Evolutionary conservation across 2,888 invertebrate genomes (phyloP).

Genomic region (Caenorhabditis plicata): DNA sequence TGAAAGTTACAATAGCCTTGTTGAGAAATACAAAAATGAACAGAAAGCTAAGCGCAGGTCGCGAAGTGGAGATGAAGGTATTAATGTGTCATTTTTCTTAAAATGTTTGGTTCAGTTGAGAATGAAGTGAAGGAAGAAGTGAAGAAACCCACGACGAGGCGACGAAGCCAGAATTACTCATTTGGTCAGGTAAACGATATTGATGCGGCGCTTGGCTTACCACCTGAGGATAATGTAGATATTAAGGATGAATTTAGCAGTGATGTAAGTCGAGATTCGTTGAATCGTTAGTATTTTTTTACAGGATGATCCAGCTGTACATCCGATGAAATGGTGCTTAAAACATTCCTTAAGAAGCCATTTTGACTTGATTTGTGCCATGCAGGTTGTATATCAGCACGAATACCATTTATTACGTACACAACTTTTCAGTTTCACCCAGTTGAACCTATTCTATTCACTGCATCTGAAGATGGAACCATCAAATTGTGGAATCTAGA

Average conservation of each 20-base stretch:
- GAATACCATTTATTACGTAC: not conserved
- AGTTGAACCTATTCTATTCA: conserved; percentile 76
- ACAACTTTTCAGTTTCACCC: conserved; percentile 55
- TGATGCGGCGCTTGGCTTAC: conserved; percentile 40
- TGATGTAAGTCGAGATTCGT: conserved; percentile 17
- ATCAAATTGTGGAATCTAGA: conserved; percentile 98
- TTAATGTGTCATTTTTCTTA: too few species aligned
- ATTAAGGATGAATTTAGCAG: conserved; percentile 45
- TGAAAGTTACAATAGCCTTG: conserved; percentile 8
- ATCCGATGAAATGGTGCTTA: conserved; percentile 50
- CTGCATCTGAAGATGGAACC: conserved; percentile 95
- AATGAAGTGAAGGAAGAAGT: not conserved
- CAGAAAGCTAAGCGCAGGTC: conserved; percentile 23
- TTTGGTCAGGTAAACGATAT: conserved; percentile 32
- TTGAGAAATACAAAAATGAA: conserved; percentile 23
- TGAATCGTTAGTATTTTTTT: too few species aligned
- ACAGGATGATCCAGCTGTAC: conserved; percentile 19
- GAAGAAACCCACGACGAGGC: conserved; percentile 6
- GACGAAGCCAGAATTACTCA: conserved; percentile 19
- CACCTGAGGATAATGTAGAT: conserved; percentile 40
- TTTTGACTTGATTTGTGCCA: conserved; percentile 69
- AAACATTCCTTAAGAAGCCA: conserved; percentile 66
- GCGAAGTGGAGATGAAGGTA: conserved; percentile 6
- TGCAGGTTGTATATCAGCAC: conserved; percentile 59
- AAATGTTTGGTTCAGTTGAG: too few species aligned